Base-by-base conservation (phyloP, 1,140 invertebrate genomes). In the Odontomachus brunneus region DNA sequence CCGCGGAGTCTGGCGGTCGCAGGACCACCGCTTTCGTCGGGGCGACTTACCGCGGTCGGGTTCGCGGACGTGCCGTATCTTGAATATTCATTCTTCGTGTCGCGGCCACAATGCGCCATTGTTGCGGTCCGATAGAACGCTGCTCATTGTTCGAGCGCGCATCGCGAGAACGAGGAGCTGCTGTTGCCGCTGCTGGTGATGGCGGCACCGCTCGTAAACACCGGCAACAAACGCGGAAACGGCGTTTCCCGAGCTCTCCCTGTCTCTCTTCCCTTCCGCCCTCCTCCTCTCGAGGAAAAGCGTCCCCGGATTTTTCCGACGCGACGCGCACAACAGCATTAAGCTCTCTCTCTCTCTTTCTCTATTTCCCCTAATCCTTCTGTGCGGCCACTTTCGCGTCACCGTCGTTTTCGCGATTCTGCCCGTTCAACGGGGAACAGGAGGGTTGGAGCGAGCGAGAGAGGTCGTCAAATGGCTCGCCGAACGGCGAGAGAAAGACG, bases 21-120 rank as follows among this genome's bases (percentile, higher is more conserved):
- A 11, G 9, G 38, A 57, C 60, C 85, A 80, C 67, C 72, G 80
- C 78, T 82, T 86, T 87, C 85, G 67, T 86, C 73, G 83, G 76
- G 53, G 69, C 72, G 71, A 66, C 80, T 87, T 87, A 69, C 49
- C 49, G 62, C 29, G 22, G n/a, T n/a, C 15, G 48, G 17, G 55
- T 22, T 9, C 55, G 3, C 75, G 82, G 67, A 59, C 83, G 65
- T 33, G 49, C 19, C 86, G 76, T 69, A 82, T 65, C 86, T 88
- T 88, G 83, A 87, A 87, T 87, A 87, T 87, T 88, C 86, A 87
- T 88, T 82, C 73, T 65, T 59, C 74, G 38, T 86, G 69, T 81
- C 83, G 73, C 71, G 38, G 82, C 33, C 67, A 87, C 86, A 88
- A 88, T 87, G 85, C 86, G 57, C 82, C 33, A 87, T 87, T 87